phyloP scores from a whole-genome alignment of 2,888 invertebrate species.

The Chrysopilus asiliformis region DNA sequence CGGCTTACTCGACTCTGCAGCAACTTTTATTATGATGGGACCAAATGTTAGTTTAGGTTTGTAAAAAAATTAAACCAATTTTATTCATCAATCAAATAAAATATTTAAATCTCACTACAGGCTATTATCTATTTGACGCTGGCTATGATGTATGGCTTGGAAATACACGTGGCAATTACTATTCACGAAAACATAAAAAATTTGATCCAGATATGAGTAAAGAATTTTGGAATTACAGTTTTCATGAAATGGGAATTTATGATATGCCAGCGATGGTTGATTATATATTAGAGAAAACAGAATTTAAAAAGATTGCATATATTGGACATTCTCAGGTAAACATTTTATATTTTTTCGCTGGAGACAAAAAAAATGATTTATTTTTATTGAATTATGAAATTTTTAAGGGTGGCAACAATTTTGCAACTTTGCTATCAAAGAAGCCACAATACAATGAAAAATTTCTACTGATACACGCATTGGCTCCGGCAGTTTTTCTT shows the following conservation, averaged over 20 bases:
- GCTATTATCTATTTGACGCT: constrained; percentile 32
- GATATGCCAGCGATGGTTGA: constrained; percentile 70
- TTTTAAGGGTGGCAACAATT: constrained; percentile 45
- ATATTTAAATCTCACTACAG: too few relatives aligned
- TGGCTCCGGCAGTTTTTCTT: constrained; percentile 50
- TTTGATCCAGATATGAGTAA: constrained; percentile 11
- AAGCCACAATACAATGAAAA: constrained; percentile 46
- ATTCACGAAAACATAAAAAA: constrained; percentile 38
- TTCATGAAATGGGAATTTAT: constrained; percentile 57
- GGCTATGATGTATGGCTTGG: constrained; percentile 42
- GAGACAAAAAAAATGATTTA: too few relatives aligned
- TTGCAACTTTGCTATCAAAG: constrained; percentile 22
- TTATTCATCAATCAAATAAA: too few relatives aligned
- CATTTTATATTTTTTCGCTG: too few relatives aligned
- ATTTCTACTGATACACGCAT: constrained; percentile 44
- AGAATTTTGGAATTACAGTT: constrained; percentile 36
- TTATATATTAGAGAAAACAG: constrained; percentile 42
- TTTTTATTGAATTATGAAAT: too few relatives aligned
- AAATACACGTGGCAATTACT: constrained; percentile 46
- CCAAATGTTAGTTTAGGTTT: too few relatives aligned
- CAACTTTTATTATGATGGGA: too few relatives aligned
- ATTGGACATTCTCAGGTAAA: constrained; percentile 60
- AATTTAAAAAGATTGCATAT: constrained; percentile 46
- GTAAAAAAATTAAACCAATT: too few relatives aligned
- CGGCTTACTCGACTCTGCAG: too few relatives aligned